phyloP scores from a whole-genome alignment of 2,113 vertebrate species.

The Atherinomorus stipes region DNA sequence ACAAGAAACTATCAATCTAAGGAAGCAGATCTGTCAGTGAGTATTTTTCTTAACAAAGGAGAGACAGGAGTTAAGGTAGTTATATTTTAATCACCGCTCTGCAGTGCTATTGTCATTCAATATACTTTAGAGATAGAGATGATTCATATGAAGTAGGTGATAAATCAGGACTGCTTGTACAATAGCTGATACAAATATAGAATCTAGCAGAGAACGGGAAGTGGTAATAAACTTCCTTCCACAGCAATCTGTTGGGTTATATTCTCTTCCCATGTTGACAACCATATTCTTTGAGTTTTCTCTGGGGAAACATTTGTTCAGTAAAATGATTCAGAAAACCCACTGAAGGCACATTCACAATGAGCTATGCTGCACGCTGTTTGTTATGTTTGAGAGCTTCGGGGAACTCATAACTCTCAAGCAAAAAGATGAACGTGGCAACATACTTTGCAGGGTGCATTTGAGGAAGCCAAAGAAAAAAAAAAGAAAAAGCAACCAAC shows the following conservation, averaged over 20 bases:
- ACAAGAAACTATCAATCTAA: constrained; percentile 35
- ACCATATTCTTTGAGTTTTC: constrained; percentile 78
- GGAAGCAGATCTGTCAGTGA: constrained; percentile 44
- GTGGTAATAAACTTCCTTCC: constrained; percentile 70
- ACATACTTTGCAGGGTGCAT: constrained; percentile 66
- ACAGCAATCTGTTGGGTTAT: constrained; percentile 63
- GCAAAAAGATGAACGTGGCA: constrained; percentile 72
- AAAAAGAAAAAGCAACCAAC: constrained; percentile 25
- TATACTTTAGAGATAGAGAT: constrained; percentile 31
- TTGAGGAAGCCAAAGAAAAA: constrained; percentile 52
- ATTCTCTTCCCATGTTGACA: constrained; percentile 71
- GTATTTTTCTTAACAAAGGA: constrained; percentile 57
- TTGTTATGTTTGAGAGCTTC: constrained; percentile 83
- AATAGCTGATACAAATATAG: constrained; percentile 40
- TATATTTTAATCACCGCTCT: constrained; percentile 29
- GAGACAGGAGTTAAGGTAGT: constrained; percentile 37
- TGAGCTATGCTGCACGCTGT: constrained; percentile 76
- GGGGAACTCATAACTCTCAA: constrained; percentile 79
- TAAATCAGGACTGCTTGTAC: constrained; percentile 41
- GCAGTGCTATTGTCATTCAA: constrained; percentile 44
- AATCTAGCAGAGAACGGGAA: constrained; percentile 53
- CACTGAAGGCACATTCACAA: constrained; percentile 79
- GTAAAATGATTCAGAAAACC: constrained; percentile 80
- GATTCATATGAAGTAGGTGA: constrained; percentile 25
- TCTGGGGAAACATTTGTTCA: constrained; percentile 80